phyloP scores from a whole-genome alignment of 1,140 invertebrate species.

The Heliothis virescens region DNA sequence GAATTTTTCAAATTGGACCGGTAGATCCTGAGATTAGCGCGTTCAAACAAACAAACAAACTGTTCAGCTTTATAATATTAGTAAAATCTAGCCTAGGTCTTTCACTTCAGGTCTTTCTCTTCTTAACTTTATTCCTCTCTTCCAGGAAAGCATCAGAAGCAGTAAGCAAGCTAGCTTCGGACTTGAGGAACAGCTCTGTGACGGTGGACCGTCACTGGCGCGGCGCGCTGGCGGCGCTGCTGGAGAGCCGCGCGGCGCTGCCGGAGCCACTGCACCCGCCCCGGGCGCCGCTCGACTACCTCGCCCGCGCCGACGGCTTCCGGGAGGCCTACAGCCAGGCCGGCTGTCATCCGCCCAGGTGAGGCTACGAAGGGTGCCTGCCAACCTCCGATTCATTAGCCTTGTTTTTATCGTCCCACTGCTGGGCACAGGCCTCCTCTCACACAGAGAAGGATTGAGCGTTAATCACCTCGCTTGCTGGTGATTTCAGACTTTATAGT shows the following conservation, averaged over 20 bases:
- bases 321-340: conserved; percentile 88
- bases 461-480: too few species aligned
- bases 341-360: conserved; percentile 89
- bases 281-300: conserved; percentile 86
- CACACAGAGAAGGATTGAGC: too few species aligned
- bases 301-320: conserved; percentile 88
- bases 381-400: too few species aligned
- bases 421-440: too few species aligned
- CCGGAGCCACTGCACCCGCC: conserved; percentile 83
- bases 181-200: conserved; percentile 65
- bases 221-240: conserved; percentile 84
- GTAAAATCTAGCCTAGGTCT: too few species aligned
- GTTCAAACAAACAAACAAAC: too few species aligned
- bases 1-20: too few species aligned
- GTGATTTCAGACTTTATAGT: too few species aligned
- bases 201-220: conserved; percentile 80
- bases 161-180: conserved; percentile 85
- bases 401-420: too few species aligned
- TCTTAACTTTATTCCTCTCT: not conserved
- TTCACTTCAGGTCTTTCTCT: too few species aligned
- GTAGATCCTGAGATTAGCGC: too few species aligned
- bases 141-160: conserved; percentile 86
- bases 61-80: too few species aligned
- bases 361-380: not conserved
- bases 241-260: conserved; percentile 84